phyloP scores from a whole-genome alignment of 2,113 vertebrate genomes.

The Solea solea region DNA sequence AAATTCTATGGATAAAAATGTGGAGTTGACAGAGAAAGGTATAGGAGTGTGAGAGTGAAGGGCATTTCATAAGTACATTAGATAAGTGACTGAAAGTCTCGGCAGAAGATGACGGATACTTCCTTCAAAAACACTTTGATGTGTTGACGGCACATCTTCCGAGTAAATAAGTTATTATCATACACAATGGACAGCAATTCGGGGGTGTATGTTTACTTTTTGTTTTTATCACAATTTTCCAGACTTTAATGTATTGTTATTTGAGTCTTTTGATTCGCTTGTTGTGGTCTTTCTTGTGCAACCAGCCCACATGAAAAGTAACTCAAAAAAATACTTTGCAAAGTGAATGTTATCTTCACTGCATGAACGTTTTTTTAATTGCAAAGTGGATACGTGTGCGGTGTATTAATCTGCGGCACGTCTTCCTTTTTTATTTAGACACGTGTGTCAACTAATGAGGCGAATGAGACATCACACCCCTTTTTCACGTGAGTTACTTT shows the following conservation, averaged over 20 bases:
- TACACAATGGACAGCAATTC: slow-evolving; percentile 25
- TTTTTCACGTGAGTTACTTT: too few species aligned
- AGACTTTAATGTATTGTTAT: slow-evolving; percentile 7
- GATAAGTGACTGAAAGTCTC: slow-evolving; percentile 27
- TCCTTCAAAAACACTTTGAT: slow-evolving; percentile 50
- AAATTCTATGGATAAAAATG: slow-evolving; percentile 31
- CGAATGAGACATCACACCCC: too few species aligned
- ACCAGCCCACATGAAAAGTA: slow-evolving; percentile 14
- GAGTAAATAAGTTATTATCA: slow-evolving; percentile 53
- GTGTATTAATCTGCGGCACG: too few species aligned
- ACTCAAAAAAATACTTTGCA: slow-evolving; percentile 7
- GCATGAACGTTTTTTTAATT: not conserved
- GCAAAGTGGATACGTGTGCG: too few species aligned
- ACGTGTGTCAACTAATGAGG: too few species aligned
- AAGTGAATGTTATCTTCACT: not conserved
- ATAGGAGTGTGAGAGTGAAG: not conserved
- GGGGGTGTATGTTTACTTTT: slow-evolving; percentile 17
- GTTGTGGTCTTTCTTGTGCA: slow-evolving; percentile 24
- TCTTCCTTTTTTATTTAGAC: too few species aligned
- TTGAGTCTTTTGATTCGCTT: slow-evolving; percentile 8
- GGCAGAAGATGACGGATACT: slow-evolving; percentile 38
- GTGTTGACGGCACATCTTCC: slow-evolving; percentile 33
- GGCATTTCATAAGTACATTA: slow-evolving; percentile 13
- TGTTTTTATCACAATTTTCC: slow-evolving; percentile 6
- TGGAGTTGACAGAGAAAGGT: slow-evolving; percentile 8